phyloP scores from a whole-genome alignment of 2,888 invertebrate genomes.

The Lepidochrysops patricia region DNA sequence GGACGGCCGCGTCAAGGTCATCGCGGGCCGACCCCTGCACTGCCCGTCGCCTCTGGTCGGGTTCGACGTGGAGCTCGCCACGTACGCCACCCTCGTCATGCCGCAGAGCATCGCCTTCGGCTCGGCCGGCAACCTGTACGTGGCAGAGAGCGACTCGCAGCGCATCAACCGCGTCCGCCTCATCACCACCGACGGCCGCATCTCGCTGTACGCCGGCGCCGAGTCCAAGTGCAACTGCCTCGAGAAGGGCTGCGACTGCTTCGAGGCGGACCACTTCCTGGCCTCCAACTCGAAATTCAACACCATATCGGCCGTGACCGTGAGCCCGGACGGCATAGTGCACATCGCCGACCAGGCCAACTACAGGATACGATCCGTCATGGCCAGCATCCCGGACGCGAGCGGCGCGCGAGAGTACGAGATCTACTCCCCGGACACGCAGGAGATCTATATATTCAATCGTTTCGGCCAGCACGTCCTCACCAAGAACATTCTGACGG shows the following conservation, averaged over 20 bases:
- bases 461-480: constrained; percentile 95
- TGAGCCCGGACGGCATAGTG: constrained; percentile 94
- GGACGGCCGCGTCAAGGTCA: constrained; percentile 92
- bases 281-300: constrained; percentile 96
- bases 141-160: constrained; percentile 97
- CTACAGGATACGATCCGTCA: constrained; percentile 89
- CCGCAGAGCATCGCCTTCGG: constrained; percentile 96
- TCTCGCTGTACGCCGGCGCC: constrained; percentile 93
- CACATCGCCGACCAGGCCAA: constrained; percentile 97
- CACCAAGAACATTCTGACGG: constrained; percentile 95
- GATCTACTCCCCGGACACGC: constrained; percentile 95
- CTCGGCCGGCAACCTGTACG: constrained; percentile 91
- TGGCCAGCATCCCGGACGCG: constrained; percentile 91
- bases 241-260: constrained; percentile 93
- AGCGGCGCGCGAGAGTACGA: constrained; percentile 90
- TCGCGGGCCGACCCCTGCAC: constrained; percentile 94
- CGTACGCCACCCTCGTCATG: constrained; percentile 92
- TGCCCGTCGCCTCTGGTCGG: constrained; percentile 89
- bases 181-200: constrained; percentile 94
- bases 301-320: constrained; percentile 92
- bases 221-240: constrained; percentile 95
- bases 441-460: constrained; percentile 95
- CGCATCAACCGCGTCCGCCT: constrained; percentile 92
- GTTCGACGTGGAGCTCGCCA: constrained; percentile 89
- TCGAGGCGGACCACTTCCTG: constrained; percentile 91